Percentiles rank a stretch among this genome's conserved stretches.
phyloP scores from a whole-genome alignment of 1,140 invertebrate genomes.

The Dendrolimus punctatus region DNA sequence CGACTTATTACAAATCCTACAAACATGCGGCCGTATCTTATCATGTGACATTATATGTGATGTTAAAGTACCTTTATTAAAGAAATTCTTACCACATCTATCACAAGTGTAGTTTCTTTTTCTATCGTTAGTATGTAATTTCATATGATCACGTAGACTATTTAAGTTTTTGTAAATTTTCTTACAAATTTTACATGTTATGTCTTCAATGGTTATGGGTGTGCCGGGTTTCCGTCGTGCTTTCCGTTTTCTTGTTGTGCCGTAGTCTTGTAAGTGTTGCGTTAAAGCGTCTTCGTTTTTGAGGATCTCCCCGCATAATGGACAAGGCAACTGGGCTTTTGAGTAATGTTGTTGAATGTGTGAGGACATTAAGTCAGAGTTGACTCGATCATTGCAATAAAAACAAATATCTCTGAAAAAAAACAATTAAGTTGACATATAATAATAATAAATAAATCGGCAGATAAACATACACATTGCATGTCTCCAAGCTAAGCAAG shows the following conservation, averaged over 20 bases:
- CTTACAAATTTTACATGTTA: conserved; percentile 42
- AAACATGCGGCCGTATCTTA: conserved; percentile 37
- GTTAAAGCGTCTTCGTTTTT: conserved; percentile 14
- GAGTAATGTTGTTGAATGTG: conserved; percentile 12
- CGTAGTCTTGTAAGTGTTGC: conserved; percentile 16
- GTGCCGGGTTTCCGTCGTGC: conserved; percentile 28
- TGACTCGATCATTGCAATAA: conserved; percentile 7
- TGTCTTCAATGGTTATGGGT: conserved; percentile 28
- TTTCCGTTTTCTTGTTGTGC: conserved; percentile 17
- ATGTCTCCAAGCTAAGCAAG: too few relatives aligned
- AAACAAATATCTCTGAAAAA: conserved; percentile 14
- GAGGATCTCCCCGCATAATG: conserved; percentile 18
- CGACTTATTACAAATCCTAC: conserved; percentile 46
- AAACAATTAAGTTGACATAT: not conserved
- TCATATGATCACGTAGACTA: conserved; percentile 38
- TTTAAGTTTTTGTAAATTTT: conserved; percentile 52
- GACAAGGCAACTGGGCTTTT: conserved; percentile 13
- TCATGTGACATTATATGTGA: conserved; percentile 47
- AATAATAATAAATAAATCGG: too few relatives aligned
- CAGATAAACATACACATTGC: too few relatives aligned
- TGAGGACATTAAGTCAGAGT: conserved; percentile 3
- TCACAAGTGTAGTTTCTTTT: conserved; percentile 53
- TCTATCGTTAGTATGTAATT: conserved; percentile 38
- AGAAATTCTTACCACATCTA: conserved; percentile 50
- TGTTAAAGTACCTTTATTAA: conserved; percentile 39